A percentile compares a stretch with the other conserved stretches of the same genome.
These are phyloP conservation scores for Cotesia congregata DNA, from an alignment of 2,888 invertebrate species.

Conservation along the genomic window DNA sequence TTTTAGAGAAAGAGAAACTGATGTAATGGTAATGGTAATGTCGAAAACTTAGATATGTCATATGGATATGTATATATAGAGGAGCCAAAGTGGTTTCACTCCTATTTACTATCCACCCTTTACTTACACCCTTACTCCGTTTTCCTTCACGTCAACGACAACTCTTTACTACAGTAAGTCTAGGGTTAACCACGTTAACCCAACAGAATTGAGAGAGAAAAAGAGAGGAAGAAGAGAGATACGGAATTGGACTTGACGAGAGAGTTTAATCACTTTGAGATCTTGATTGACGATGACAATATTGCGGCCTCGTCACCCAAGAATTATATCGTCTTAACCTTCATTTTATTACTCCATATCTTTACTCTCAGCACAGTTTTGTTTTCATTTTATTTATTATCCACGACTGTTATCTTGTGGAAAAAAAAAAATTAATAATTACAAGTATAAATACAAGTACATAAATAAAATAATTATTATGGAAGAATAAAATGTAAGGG, in stretches of 20 bases:
- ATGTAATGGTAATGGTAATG: constrained; percentile 3
- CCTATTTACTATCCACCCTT: not conserved
- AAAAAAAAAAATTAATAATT: not conserved
- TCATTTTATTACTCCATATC: constrained; percentile 14
- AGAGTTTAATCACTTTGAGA: constrained; percentile 33
- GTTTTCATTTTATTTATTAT: not conserved
- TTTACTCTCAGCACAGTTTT: not conserved
- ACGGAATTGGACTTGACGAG: constrained; percentile 10
- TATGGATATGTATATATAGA: constrained; percentile 15
- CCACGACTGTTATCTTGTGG: not conserved
- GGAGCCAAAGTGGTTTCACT: not conserved
- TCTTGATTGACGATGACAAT: constrained; percentile 29
- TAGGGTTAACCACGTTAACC: constrained; percentile 38
- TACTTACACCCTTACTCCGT: not conserved
- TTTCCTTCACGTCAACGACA: constrained; percentile 12
- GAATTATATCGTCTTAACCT: constrained; percentile 22
- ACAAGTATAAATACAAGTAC: not conserved
- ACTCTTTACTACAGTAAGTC: constrained; percentile 30
- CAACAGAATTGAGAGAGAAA: constrained; percentile 14
- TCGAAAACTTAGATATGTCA: constrained; percentile 32
- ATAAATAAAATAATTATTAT: not conserved
- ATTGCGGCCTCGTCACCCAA: not conserved
- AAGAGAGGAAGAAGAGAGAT: constrained; percentile 8
- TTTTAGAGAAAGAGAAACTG: constrained; percentile 9
- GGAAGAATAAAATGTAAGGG: constrained; percentile 8